Conservation (phyloP, 2,888 invertebrate genomes). For the Drosophila nigricruria region DNA sequence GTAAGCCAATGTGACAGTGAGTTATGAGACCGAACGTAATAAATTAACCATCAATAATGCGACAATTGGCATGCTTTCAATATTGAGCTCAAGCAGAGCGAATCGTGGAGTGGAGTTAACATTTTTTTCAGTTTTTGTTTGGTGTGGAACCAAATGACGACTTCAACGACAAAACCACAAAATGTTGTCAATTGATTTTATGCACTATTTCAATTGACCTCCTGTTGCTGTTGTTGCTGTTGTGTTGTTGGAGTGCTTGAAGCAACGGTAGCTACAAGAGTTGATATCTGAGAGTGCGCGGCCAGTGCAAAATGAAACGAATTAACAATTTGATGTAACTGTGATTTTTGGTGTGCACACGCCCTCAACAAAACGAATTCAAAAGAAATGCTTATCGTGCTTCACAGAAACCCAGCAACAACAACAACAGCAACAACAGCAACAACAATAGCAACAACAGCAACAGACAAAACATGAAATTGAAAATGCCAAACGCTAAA, state of each 20-base stretch:
- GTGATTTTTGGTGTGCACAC: slow-evolving; percentile 74
- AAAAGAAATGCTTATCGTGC: slow-evolving; percentile 81
- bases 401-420: slow-evolving; percentile 75
- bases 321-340: slow-evolving; percentile 82
- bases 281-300: slow-evolving; percentile 53
- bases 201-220: slow-evolving; percentile 82
- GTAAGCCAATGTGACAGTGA: slow-evolving; percentile 51
- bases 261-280: slow-evolving; percentile 72
- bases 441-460: slow-evolving; percentile 50
- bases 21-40: slow-evolving; percentile 59
- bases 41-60: slow-evolving; percentile 72
- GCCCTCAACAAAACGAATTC: slow-evolving; percentile 81
- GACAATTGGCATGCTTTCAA: slow-evolving; percentile 68
- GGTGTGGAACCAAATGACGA: slow-evolving; percentile 28
- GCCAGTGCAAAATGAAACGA: slow-evolving; percentile 81
- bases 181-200: slow-evolving; percentile 83
- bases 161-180: slow-evolving; percentile 54
- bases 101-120: slow-evolving; percentile 44
- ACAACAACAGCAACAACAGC: slow-evolving; percentile 32
- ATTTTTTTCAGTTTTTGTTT: background rate
- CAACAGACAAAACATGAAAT: slow-evolving; percentile 69
- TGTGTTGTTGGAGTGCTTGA: slow-evolving; percentile 38
- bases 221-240: slow-evolving; percentile 35
- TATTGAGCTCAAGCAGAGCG: slow-evolving; percentile 54
- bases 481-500: slow-evolving; percentile 80